Evolutionary conservation across 2,888 invertebrate species (phyloP).

Genomic region (Hypomecis atomaria): DNA sequence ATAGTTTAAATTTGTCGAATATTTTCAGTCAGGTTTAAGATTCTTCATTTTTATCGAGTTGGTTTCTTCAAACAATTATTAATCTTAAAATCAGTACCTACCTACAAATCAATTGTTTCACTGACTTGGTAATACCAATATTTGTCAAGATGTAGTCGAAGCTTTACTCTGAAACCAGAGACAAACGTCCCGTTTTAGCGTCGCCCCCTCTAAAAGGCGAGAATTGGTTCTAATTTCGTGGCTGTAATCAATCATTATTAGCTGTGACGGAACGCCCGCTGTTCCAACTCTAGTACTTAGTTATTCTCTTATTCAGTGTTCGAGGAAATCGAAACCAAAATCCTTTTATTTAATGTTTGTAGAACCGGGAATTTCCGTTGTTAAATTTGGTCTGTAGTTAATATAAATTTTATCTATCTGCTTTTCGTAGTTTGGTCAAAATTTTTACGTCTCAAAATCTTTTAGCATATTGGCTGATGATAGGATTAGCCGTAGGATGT

Average conservation of each 20-base stretch:
- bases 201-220: conserved; percentile 63
- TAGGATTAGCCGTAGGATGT: no score
- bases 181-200: conserved; percentile 50
- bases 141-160: background rate
- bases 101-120: background rate
- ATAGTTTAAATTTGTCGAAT: no score
- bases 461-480: no score
- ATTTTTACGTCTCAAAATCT: no score
- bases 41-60: no score
- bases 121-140: background rate
- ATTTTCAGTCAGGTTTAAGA: no score
- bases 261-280: conserved; percentile 55
- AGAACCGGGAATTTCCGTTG: conserved; percentile 3
- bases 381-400: background rate
- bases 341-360: conserved; percentile 13
- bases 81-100: background rate
- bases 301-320: conserved; percentile 33
- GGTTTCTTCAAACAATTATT: background rate
- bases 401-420: background rate
- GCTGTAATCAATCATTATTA: conserved; percentile 77
- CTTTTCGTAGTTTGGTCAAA: no score
- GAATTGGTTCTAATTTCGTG: conserved; percentile 75
- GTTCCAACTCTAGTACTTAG: conserved; percentile 58
- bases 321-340: conserved; percentile 11
- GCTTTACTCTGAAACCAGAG: conserved; percentile 37